phyloP scores from a whole-genome alignment of 1,140 invertebrate genomes.

The Drosophila mojavensis region DNA sequence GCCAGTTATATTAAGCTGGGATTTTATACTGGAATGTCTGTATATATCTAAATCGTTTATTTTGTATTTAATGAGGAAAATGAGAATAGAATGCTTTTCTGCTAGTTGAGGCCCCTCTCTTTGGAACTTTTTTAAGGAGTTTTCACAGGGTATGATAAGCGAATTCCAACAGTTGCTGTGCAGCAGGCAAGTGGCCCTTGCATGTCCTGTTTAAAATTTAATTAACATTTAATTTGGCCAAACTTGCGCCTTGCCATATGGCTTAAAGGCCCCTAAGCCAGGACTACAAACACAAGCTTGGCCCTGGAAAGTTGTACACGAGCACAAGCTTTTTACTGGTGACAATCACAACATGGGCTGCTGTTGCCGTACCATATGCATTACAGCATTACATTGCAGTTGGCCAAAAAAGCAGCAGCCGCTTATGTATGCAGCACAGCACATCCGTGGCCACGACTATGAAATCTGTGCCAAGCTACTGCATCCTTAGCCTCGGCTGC shows the following conservation, averaged over 20 bases:
- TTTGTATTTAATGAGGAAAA: no score
- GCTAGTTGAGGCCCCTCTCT: not conserved
- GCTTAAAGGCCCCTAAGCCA: conserved; percentile 21
- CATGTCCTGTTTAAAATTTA: conserved; percentile 66
- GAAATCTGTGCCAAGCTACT: conserved; percentile 57
- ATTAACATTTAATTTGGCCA: conserved; percentile 79
- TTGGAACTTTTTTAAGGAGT: not conserved
- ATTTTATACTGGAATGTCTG: no score
- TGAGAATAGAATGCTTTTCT: not conserved
- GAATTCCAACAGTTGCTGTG: conserved; percentile 40
- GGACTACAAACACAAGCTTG: conserved; percentile 13
- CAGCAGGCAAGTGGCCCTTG: conserved; percentile 7
- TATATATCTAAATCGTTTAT: no score
- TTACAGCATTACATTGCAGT: conserved; percentile 61
- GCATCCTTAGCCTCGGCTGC: not conserved
- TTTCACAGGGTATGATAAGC: not conserved
- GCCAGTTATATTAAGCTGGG: no score
- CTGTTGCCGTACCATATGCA: conserved; percentile 54
- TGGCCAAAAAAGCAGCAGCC: conserved; percentile 36
- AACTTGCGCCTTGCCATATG: conserved; percentile 54
- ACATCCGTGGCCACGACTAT: conserved; percentile 17
- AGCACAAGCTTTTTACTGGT: conserved; percentile 45
- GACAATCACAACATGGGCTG: conserved; percentile 62
- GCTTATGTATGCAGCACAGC: conserved; percentile 50
- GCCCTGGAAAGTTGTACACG: conserved; percentile 16